Base-by-base conservation (phyloP, 2,113 vertebrate genomes). In the Rhineura floridana region DNA sequence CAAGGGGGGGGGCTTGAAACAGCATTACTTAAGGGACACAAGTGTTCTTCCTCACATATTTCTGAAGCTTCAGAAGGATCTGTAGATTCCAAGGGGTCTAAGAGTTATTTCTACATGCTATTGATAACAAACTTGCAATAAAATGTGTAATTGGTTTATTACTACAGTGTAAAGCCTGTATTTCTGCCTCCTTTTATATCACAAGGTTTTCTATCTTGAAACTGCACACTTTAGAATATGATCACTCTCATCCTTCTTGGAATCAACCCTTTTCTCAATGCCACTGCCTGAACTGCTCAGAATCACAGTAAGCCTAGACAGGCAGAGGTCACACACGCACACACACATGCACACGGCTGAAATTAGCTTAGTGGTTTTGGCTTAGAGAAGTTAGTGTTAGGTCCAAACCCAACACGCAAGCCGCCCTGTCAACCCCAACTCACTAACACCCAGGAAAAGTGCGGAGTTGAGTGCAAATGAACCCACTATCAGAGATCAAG, bases 51-150 rank as follows among this genome's bases (percentile, higher is more conserved):
- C 91, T 95, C 86, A 87, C 46, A 80, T 67, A 12, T 65, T 69
- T 87, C 81, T 92, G 88, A 92, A 94, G 82, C 81, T 94, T 93
- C 86, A 15, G 73, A 85, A 90, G 87, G 76, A 81, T 93, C 87
- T 67, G 86, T 70, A 48, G 33, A 76, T 90, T 83, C 76, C 30
- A 80, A 59, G 80, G 59, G 62, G 67, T 65, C 21, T 67, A 65
- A 76, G 21, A 67, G 93, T 33, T 90, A 93, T 96, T 96, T 96
- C 91, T 96, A 90, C 46, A 91, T 92, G 88, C 59, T 88, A 90
- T 89, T 93, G 85, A 94, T 91, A 94, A 85, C 87, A 89, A 95
- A 92, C 84, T 91, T 96, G 96, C 95, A 96, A 97, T 96, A 96
- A 96, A 96, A 95, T 12, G 93, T 82, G 42, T 67, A 77, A 89